Conservation (phyloP, 2,113 vertebrate species). For the Zosterops hypoxanthus region DNA sequence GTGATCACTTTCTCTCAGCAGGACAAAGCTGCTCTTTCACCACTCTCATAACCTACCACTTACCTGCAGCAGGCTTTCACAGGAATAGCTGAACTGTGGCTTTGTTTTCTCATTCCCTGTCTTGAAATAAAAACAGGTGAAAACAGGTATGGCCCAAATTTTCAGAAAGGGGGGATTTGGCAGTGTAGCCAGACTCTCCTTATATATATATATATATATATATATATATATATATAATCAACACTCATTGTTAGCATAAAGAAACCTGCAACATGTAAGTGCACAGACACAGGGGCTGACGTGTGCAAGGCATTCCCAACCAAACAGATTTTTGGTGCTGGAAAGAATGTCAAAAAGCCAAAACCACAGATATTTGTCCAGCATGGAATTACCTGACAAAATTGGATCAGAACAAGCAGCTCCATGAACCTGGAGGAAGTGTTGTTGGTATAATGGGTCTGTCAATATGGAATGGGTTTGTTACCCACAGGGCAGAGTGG, state of each 20-base stretch:
- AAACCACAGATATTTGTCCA: not conserved
- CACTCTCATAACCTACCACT: not conserved
- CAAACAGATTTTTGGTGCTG: not conserved
- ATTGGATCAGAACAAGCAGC: not conserved
- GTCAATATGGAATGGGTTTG: not conserved
- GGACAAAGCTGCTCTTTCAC: constrained; percentile 15
- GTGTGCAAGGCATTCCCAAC: not conserved
- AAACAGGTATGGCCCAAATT: not conserved
- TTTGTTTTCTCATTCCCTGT: not conserved
- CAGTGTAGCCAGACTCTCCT: not conserved
- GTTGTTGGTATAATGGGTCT: not conserved
- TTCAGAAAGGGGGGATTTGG: not conserved
- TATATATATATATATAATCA: not conserved
- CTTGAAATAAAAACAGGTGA: not conserved
- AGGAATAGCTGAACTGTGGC: not conserved
- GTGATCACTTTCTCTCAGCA: constrained; percentile 7
- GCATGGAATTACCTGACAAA: not conserved
- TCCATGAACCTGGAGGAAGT: not conserved
- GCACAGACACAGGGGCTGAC: not conserved
- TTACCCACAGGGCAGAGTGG: not conserved
- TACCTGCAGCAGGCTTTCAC: not conserved
- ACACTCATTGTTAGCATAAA: not conserved
- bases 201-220: too few relatives aligned
- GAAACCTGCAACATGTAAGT: not conserved
- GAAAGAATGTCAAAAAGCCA: not conserved